Evolutionary conservation across 2,888 invertebrate genomes (phyloP), one percentile per base, ranked within the genome.

Genomic region (Lapara coniferarum): DNA sequence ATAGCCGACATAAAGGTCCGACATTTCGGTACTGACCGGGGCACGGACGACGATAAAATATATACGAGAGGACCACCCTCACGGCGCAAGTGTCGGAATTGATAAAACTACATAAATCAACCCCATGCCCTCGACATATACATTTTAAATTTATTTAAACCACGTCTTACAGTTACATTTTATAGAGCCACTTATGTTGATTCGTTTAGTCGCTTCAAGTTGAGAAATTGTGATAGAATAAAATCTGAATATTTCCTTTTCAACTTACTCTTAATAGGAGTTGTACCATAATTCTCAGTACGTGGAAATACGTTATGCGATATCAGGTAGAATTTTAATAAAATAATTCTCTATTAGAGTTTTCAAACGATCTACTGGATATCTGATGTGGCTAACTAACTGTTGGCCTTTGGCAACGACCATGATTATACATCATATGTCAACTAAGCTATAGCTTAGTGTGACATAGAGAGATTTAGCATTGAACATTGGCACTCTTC

Each of bases 1-100:
- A 93, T 93, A 89, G 90, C 88, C 87, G 88, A 89, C 90, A 90
- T 91, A 90, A 92, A 91, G 91, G 90, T 89, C 89, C 86, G 82
- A 83, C 87, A 86, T 88, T 85, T 86, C 87, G 89, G 79, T 79
- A 79, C 79, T 87, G 88, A 84, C 86, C 88, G 86, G 85, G 80
- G 82, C 84, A 81, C 82, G 84, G 83, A 83, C 83, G 82, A 73
- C 86, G 85, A 88, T 89, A 88, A 89, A 88, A 90, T 89, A 89
- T 88, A 86, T 67, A 70, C 37, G 70, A 70, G 68, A 68, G 72
- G 66, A 67, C 69, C 67, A 66, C 69, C 68, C 69, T 72, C 51
- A 68, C 55, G 68, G 52, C 51, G 46, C 69, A 66, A 67, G 57
- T 66, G 58, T 44, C 69, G 14, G 69, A 66, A 70, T 70, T 70